Evolutionary conservation across 2,113 vertebrate genomes (phyloP), one percentile per base, ranked within the genome.

Genomic region (Rhagologus leucostigma): DNA sequence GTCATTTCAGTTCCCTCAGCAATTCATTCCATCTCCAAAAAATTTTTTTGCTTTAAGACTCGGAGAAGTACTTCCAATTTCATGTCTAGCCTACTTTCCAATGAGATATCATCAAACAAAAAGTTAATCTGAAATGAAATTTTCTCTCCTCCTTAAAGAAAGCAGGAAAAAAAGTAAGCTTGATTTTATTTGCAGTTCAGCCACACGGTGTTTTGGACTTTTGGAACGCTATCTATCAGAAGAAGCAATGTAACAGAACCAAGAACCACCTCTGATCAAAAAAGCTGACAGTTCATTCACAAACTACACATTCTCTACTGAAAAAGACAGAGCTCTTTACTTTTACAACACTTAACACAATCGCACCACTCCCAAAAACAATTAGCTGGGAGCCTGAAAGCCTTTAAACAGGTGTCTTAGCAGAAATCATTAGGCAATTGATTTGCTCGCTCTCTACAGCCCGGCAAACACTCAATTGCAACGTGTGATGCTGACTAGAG

Each of bases 121-220:
- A 74, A 84, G 10, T 64, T 23, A 21, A 39, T 29, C 39, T 26
- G 10, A 76, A 91, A 75, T 20, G 6, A 41, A 50, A 64, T 55
- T 75, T 84, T 78, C 52, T 39, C 56, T 35, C 33, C 33, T 70
- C 37, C 78, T 75, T 27, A 35, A 85, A 81, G 24, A 60, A 69
- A 29, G 7, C 0, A 1, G 1, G 2, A 0, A 4, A 20, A 16
- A 32, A 32, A 33, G 4, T 4, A 75, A 18, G 13, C 24, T 19
- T 79, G 60, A 32, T 27, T 75, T 94, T 32, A 78, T 46, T n/a
- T 46, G 33, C 26, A 21, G 24, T 59, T 91, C 41, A 77, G 60
- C 63, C 68, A 46, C 23, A 3, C 8, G 39, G 59, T 10, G 33
- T 24, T 53, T 52, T 2, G 18, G 44, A 59, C 67, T 62, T 47